Base-by-base conservation (phyloP, 2,797 vertebrate species). In the Phaenicophaeus curvirostris region DNA sequence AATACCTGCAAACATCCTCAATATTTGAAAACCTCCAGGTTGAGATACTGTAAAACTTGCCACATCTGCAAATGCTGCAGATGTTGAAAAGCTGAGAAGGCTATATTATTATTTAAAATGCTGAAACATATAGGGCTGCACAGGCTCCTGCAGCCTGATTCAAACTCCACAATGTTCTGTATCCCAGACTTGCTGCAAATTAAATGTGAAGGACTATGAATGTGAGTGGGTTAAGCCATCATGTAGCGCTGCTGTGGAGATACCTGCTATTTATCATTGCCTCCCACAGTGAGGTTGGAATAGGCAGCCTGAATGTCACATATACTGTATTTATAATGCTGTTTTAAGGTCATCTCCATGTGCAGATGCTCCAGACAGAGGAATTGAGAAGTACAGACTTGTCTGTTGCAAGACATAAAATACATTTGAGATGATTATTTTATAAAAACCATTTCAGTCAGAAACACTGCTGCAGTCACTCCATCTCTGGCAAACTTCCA, bases 401-500 rank as follows among this genome's bases (percentile, higher is more conserved):
- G 77, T 72, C 51, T 83, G 18, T 68, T 85, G 62, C 0, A 0
- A 89, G 76, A 31, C 19, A 50, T 39, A 90, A 91, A 94, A 94
- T 59, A 95, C 80, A 89, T 63, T 50, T 69, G 58, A 73, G 67
- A 76, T 85, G 4, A 84, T 68, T 87, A 46, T 85, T 92, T 95
- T 78, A 67, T 73, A 90, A 94, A 93, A 87, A n/a, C 51, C 13
- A 1, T 95, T 85, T 96, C 51, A 79, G 39, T 31, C 67, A 57
- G 87, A 73, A 81, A 88, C 65, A 44, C 46, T 87, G 65, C 58
- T 68, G 57, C 71, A 94, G 84, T 86, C 69, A 21, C 57, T 78
- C 74, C 75, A 25, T 37, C 39, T 28, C 85, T 96, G 96, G 96
- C 94, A 94, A 27, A 44, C 35, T 55, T 87, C 93, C 95, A 97